Percentiles rank a stretch among this genome's conserved stretches.
Evolutionary conservation across 2,113 vertebrate genomes (phyloP).

Genomic region (Hassar affinis): DNA sequence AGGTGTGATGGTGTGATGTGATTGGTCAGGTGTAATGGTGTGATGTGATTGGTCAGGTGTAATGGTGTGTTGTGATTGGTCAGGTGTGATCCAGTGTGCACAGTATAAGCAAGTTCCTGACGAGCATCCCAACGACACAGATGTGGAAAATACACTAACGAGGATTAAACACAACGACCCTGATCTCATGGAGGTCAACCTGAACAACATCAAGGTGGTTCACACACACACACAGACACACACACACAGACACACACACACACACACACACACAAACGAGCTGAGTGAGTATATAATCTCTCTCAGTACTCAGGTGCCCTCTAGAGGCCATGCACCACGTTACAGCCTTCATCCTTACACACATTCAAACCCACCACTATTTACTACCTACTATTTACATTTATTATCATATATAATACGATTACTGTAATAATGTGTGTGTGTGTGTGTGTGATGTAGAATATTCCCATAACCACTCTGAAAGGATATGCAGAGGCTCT

Average conservation of each 20-base stretch:
- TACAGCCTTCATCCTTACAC: neutral
- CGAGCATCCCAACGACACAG: conserved; percentile 90
- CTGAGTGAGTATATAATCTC: neutral
- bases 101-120: conserved; percentile 95
- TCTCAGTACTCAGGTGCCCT: neutral
- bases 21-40: neutral
- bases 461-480: conserved; percentile 88
- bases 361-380: too few relatives aligned
- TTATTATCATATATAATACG: neutral
- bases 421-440: neutral
- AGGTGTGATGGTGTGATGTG: neutral
- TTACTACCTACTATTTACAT: too few relatives aligned
- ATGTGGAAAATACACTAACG: conserved; percentile 88
- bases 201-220: conserved; percentile 93
- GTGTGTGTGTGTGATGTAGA: conserved; percentile 68
- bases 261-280: too few relatives aligned
- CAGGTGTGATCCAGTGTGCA: conserved; percentile 82
- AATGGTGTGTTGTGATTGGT: conserved; percentile 3
- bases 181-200: conserved; percentile 90
- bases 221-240: neutral
- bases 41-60: neutral
- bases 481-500: conserved; percentile 89
- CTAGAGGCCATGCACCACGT: neutral
- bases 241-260: too few relatives aligned
- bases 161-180: conserved; percentile 87